Conservation (phyloP, 2,888 invertebrate genomes). For the Scaptomyza flava region DNA sequence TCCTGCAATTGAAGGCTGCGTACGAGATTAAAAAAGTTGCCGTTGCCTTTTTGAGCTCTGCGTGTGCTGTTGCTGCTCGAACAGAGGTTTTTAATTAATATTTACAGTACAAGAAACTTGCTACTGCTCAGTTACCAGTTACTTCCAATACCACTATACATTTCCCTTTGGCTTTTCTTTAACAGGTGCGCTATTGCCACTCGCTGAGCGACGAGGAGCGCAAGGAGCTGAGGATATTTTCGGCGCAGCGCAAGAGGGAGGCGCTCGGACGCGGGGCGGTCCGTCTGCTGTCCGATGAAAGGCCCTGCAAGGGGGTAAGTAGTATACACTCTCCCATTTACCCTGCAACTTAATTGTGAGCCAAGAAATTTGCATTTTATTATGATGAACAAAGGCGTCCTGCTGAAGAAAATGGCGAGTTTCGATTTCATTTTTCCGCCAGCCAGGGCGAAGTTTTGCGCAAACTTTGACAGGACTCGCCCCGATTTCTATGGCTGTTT, state of each 20-base stretch:
- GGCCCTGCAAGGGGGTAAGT: slow-evolving; percentile 92
- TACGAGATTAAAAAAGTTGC: slow-evolving; percentile 78
- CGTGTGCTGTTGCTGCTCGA: slow-evolving; percentile 20
- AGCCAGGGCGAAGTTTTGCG: slow-evolving; percentile 55
- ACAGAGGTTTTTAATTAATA: slow-evolving; percentile 81
- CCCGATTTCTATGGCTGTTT: slow-evolving; percentile 14
- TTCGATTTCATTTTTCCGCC: slow-evolving; percentile 70
- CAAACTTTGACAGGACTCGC: slow-evolving; percentile 51
- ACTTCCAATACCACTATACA: slow-evolving; percentile 14
- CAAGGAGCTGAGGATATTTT: slow-evolving; percentile 96
- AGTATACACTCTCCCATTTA: neutral
- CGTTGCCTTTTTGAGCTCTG: slow-evolving; percentile 30
- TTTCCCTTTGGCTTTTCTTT: slow-evolving; percentile 15
- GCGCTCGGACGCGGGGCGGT: slow-evolving; percentile 97
- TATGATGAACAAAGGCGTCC: slow-evolving; percentile 54
- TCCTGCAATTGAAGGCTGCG: slow-evolving; percentile 1
- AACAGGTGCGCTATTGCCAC: slow-evolving; percentile 96
- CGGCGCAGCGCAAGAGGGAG: slow-evolving; percentile 96
- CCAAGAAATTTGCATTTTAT: slow-evolving; percentile 75
- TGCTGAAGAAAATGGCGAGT: slow-evolving; percentile 47
- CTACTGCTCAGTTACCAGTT: slow-evolving; percentile 3
- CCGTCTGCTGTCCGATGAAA: slow-evolving; percentile 90
- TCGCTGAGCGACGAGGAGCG: slow-evolving; percentile 96
- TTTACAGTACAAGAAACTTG: slow-evolving; percentile 60
- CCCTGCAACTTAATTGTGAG: slow-evolving; percentile 58